phyloP scores from a whole-genome alignment of 2,888 invertebrate species.

The Trichogramma dendrolimi region DNA sequence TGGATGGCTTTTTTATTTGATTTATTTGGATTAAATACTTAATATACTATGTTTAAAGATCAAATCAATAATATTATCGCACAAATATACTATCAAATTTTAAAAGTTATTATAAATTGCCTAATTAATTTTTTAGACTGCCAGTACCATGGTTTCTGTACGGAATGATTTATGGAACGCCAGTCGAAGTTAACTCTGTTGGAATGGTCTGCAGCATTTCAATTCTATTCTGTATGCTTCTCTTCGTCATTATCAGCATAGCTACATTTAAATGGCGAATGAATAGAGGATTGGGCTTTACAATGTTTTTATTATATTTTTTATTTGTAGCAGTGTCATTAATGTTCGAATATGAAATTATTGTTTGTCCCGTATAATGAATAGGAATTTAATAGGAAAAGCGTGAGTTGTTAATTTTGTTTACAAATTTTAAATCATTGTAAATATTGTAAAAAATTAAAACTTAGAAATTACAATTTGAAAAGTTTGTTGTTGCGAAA shows the following conservation, averaged over 20 bases:
- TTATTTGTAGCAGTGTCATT: conserved; percentile 93
- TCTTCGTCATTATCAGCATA: conserved; percentile 91
- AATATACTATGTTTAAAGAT: no score
- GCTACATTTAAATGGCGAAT: conserved; percentile 96
- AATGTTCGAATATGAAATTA: conserved; percentile 82
- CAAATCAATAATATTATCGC: no score
- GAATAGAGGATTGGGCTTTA: conserved; percentile 91
- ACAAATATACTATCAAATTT: no score
- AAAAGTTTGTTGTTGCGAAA: no score
- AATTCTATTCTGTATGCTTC: conserved; percentile 93
- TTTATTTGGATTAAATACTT: no score
- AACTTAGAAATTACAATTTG: no score
- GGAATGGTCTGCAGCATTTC: conserved; percentile 98
- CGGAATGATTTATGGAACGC: conserved; percentile 76
- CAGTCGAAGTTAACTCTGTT: conserved; percentile 86
- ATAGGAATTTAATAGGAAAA: no score
- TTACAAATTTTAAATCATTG: no score
- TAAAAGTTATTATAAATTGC: neutral
- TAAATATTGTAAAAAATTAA: no score
- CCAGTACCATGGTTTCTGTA: conserved; percentile 97
- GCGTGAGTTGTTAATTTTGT: no score
- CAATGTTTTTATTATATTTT: conserved; percentile 95
- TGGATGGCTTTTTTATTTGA: no score
- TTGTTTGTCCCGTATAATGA: conserved; percentile 69
- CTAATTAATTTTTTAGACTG: conserved; percentile 60